Conservation (phyloP, 2,888 invertebrate species). For the Tetramorium bicarinatum region DNA sequence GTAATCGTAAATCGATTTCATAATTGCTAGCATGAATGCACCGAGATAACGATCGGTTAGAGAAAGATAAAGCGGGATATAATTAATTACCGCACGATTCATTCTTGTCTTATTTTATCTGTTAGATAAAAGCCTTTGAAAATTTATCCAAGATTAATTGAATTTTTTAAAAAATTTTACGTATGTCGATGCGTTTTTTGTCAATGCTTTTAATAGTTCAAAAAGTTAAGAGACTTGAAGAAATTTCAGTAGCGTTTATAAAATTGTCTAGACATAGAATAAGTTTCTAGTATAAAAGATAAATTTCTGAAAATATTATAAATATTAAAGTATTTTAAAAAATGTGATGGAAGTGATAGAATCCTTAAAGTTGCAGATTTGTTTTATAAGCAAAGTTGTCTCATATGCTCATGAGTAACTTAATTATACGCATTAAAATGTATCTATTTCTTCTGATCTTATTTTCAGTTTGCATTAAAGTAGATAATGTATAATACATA, state of each 20-base stretch:
- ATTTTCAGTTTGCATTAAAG: background rate
- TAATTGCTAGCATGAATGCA: slow-evolving; percentile 35
- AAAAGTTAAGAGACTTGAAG: background rate
- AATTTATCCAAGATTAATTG: background rate
- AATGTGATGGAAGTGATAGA: background rate
- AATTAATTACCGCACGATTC: slow-evolving; percentile 22
- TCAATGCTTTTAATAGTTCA: background rate
- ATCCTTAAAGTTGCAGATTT: background rate
- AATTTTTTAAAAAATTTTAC: background rate
- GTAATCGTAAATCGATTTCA: slow-evolving; percentile 46
- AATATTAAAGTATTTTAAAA: background rate
- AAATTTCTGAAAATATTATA: background rate
- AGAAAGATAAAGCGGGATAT: slow-evolving; percentile 13
- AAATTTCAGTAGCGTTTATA: background rate
- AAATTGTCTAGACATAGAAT: background rate
- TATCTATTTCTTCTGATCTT: background rate
- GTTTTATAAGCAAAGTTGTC: background rate
- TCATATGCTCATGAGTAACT: too few relatives aligned
- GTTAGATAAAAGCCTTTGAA: background rate
- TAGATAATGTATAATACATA: background rate
- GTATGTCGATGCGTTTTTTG: background rate
- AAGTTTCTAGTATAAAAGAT: background rate
- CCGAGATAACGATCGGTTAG: slow-evolving; percentile 27
- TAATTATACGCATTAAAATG: background rate
- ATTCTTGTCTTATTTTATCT: slow-evolving; percentile 12